phyloP scores from a whole-genome alignment of 2,888 invertebrate species.

The Rhopalosiphum nymphaeae region DNA sequence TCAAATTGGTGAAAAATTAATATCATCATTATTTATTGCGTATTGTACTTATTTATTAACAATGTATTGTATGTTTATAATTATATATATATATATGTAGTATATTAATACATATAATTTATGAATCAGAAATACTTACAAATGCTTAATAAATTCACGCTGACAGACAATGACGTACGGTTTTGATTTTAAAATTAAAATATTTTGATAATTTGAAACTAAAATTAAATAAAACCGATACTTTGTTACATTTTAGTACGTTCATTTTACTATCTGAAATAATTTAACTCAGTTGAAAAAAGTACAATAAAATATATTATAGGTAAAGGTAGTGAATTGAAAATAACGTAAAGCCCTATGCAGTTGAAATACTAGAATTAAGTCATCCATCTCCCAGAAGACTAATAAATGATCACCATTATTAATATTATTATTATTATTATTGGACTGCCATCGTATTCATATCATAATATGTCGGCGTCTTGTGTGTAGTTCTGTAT shows the following conservation, averaged over 20 bases:
- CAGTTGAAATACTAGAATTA: background rate
- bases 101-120: background rate
- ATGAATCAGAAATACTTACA: background rate
- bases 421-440: background rate
- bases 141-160: background rate
- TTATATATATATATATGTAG: no score
- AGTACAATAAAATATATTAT: background rate
- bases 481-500: background rate
- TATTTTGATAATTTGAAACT: background rate
- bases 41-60: background rate
- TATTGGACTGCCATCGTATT: background rate
- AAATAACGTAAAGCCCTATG: background rate
- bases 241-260: no score
- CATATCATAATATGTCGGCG: background rate
- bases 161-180: background rate
- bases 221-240: background rate
- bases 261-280: background rate
- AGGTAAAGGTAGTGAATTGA: background rate
- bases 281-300: background rate
- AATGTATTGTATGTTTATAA: no score
- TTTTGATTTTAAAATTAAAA: background rate
- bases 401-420: background rate
- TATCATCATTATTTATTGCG: background rate
- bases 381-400: background rate
- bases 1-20: background rate